Percentiles rank a stretch among this genome's conserved stretches.
Evolutionary conservation across 92 coral and sea anemone genomes (phyloP).

Genomic region (Porites evermanni): DNA sequence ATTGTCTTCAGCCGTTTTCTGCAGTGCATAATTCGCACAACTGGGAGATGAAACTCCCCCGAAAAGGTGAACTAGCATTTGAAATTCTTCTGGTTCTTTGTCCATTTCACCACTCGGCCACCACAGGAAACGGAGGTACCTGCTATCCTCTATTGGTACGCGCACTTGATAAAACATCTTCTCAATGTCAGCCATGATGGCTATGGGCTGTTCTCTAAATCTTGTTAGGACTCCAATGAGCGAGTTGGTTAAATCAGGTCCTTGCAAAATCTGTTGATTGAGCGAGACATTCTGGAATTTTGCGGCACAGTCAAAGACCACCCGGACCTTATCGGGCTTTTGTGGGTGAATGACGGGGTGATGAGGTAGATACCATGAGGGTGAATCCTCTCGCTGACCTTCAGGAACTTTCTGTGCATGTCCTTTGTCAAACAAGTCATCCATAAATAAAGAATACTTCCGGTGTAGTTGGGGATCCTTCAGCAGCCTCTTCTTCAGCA

Average conservation of each 20-base stretch:
- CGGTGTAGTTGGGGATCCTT: slow-evolving; percentile 41
- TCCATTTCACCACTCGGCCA: slow-evolving; percentile 59
- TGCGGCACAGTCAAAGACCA: slow-evolving; percentile 71
- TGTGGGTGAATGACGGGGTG: slow-evolving; percentile 36
- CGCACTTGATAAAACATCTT: slow-evolving; percentile 66
- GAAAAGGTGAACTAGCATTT: slow-evolving; percentile 62
- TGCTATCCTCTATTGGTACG: slow-evolving; percentile 46
- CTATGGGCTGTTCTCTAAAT: slow-evolving; percentile 57
- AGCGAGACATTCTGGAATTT: slow-evolving; percentile 52
- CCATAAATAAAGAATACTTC: slow-evolving; percentile 39
- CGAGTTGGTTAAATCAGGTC: slow-evolving; percentile 75
- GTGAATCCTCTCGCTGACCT: slow-evolving; percentile 44
- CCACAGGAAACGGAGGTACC: slow-evolving; percentile 60
- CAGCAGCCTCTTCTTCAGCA: slow-evolving; percentile 53
- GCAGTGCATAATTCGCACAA: slow-evolving; percentile 53
- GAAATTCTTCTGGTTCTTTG: slow-evolving; percentile 47
- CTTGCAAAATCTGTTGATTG: slow-evolving; percentile 70
- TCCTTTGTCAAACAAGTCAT: slow-evolving; percentile 26
- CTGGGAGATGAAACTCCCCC: slow-evolving; percentile 19
- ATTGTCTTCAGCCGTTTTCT: slow-evolving; percentile 54
- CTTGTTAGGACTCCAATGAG: slow-evolving; percentile 65
- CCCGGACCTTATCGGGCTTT: slow-evolving; percentile 50
- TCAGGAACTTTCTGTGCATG: slow-evolving; percentile 22
- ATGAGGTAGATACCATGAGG: slow-evolving; percentile 45
- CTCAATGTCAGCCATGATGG: neutral